These are phyloP conservation scores for Muscicapa adusta DNA, from an alignment of 2,113 vertebrate genomes.

Conservation along the genomic window DNA sequence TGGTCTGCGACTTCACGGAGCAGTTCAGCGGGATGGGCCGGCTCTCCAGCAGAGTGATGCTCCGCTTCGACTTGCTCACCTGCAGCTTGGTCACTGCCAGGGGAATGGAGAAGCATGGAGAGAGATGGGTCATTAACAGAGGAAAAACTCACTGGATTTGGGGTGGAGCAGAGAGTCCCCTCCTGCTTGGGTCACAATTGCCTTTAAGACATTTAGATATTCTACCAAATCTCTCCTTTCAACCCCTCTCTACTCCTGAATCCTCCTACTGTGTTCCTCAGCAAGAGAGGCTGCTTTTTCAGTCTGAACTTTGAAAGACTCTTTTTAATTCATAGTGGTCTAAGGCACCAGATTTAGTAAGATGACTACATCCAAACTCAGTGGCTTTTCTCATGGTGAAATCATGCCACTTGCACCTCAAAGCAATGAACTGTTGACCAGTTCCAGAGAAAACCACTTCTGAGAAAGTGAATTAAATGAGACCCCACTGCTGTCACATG, in stretches of 20 bases:
- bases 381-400: neutral
- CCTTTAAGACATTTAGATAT: neutral
- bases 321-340: neutral
- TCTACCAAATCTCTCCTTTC: neutral
- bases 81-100: slow-evolving; percentile 86
- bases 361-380: neutral
- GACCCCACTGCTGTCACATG: neutral
- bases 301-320: neutral
- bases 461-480: neutral
- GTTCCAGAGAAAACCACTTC: neutral
- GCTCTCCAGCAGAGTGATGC: slow-evolving; percentile 86
- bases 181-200: neutral
- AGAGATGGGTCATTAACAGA: neutral
- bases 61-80: slow-evolving; percentile 89
- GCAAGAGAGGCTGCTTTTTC: neutral
- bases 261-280: neutral
- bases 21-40: slow-evolving; percentile 88
- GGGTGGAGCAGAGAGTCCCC: too few relatives aligned
- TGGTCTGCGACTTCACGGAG: slow-evolving; percentile 87
- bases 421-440: neutral
- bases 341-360: neutral
- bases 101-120: neutral
- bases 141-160: neutral
- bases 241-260: neutral
- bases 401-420: neutral